Conservation (phyloP, 2,888 invertebrate genomes). For the Melanophora roralis region DNA sequence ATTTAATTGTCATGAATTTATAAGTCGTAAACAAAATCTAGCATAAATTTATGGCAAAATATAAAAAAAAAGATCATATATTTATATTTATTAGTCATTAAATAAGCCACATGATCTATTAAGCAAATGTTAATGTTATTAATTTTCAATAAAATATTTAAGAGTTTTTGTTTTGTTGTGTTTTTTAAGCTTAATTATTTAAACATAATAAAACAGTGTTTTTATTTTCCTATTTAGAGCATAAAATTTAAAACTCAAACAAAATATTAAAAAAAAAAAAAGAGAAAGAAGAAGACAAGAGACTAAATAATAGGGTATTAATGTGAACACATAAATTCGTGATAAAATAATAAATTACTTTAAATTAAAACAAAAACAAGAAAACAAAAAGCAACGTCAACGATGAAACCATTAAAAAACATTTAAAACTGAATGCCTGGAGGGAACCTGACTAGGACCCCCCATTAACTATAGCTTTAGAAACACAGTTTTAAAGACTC, state of each 20-base stretch:
- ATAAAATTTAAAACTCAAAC: neutral
- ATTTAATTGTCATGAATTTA: neutral
- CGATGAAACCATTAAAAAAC: conserved; percentile 34
- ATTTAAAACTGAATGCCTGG: conserved; percentile 15
- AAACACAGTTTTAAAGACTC: neutral
- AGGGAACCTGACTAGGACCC: conserved; percentile 49
- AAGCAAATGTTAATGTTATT: neutral
- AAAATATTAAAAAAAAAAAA: neutral
- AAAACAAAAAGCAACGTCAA: conserved; percentile 7
- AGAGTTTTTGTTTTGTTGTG: neutral
- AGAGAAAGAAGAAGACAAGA: neutral
- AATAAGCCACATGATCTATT: conserved; percentile 33
- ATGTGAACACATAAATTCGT: conserved; percentile 61
- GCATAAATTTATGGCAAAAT: conserved; percentile 15
- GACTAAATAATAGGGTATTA: neutral
- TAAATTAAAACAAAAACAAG: neutral
- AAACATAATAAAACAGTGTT: conserved; percentile 7
- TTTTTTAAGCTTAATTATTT: conserved; percentile 10
- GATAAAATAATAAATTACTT: conserved; percentile 51
- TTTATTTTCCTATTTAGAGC: conserved; percentile 12
- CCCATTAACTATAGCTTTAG: conserved; percentile 24
- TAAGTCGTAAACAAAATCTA: neutral
- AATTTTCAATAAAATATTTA: conserved; percentile 19
- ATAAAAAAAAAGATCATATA: neutral
- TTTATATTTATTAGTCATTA: neutral